phyloP scores from a whole-genome alignment of 1,140 invertebrate species.

The Pinna nobilis region DNA sequence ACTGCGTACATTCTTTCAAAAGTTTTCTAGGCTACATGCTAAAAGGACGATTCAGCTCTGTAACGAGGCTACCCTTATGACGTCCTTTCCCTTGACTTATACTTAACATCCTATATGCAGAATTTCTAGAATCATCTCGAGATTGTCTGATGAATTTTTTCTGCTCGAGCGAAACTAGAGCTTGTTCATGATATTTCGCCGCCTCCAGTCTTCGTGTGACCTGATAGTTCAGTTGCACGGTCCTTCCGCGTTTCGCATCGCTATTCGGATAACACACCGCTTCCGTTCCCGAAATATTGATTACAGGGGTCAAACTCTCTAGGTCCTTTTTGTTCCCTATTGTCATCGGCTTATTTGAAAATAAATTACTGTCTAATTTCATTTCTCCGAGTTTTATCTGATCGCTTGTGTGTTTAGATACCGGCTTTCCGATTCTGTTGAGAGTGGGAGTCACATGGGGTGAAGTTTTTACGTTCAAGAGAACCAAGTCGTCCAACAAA shows the following conservation, averaged over 20 bases:
- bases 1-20: too few relatives aligned
- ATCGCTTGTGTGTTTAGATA: neutral
- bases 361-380: slow-evolving; percentile 31
- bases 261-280: slow-evolving; percentile 42
- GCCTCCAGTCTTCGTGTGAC: slow-evolving; percentile 27
- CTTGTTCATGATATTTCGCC: slow-evolving; percentile 17
- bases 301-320: slow-evolving; percentile 8
- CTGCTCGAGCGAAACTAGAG: slow-evolving; percentile 22
- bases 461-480: slow-evolving; percentile 36
- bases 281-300: slow-evolving; percentile 34
- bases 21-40: too few relatives aligned
- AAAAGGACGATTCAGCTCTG: too few relatives aligned
- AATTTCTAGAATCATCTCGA: too few relatives aligned
- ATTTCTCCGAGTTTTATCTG: slow-evolving; percentile 16
- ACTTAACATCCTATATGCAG: too few relatives aligned
- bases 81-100: too few relatives aligned
- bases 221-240: slow-evolving; percentile 23
- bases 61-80: too few relatives aligned
- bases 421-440: neutral
- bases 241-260: slow-evolving; percentile 33
- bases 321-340: slow-evolving; percentile 11
- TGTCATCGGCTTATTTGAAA: slow-evolving; percentile 29
- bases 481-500: slow-evolving; percentile 37
- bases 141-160: too few relatives aligned
- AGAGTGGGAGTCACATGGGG: neutral